Conservation (phyloP, 1,140 invertebrate genomes). For the Metaphire vulgaris region DNA sequence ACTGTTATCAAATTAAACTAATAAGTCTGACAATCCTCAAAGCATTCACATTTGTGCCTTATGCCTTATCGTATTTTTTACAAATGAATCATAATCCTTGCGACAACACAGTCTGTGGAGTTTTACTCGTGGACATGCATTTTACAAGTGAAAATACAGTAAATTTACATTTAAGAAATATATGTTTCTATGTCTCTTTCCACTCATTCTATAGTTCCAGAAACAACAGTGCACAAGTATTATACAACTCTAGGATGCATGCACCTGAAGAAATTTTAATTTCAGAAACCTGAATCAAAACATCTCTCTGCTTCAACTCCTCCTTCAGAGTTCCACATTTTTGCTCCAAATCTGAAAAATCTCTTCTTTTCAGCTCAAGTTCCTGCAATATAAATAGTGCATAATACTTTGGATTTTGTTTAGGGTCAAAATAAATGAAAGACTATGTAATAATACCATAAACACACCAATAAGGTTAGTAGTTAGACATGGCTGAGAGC, state of each 20-base stretch:
- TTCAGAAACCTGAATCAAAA: conserved; percentile 68
- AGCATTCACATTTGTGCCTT: too few relatives aligned
- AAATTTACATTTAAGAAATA: conserved; percentile 20
- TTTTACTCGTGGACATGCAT: neutral
- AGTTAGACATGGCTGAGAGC: neutral
- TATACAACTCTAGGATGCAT: neutral
- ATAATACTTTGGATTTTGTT: too few relatives aligned
- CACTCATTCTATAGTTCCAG: too few relatives aligned
- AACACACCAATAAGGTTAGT: neutral
- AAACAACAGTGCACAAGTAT: neutral
- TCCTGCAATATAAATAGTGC: too few relatives aligned
- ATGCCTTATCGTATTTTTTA: too few relatives aligned
- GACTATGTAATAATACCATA: conserved; percentile 22
- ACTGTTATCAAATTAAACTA: too few relatives aligned
- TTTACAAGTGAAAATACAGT: neutral
- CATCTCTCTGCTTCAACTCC: conserved; percentile 71
- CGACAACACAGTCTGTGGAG: too few relatives aligned
- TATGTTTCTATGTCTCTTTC: neutral
- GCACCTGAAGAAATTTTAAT: neutral
- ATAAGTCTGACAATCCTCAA: too few relatives aligned
- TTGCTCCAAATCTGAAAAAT: conserved; percentile 68
- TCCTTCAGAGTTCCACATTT: conserved; percentile 64
- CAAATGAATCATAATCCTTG: too few relatives aligned
- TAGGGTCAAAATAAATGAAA: conserved; percentile 36
- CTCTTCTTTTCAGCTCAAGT: conserved; percentile 78